Evolutionary conservation across 2,113 vertebrate genomes (phyloP).

Genomic region (Theristicus caerulescens): DNA sequence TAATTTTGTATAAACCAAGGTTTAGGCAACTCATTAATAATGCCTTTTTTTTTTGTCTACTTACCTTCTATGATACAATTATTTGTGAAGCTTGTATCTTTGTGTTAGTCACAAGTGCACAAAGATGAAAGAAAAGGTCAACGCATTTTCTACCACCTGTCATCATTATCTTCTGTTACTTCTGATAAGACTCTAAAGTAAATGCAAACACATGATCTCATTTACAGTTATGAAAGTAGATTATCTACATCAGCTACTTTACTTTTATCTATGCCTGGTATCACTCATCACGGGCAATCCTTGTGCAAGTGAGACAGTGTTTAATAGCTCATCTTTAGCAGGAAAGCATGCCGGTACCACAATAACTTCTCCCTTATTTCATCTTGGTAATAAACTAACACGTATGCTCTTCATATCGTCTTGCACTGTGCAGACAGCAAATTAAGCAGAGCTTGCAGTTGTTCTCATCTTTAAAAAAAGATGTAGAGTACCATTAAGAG

Average conservation of each 20-base stretch:
- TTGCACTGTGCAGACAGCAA: neutral
- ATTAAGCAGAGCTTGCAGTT: neutral
- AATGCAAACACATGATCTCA: constrained; percentile 62
- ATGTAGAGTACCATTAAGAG: neutral
- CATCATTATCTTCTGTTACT: constrained; percentile 62
- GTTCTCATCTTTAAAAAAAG: neutral
- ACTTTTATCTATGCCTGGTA: constrained; percentile 50
- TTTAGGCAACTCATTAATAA: neutral
- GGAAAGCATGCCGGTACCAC: neutral
- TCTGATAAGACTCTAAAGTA: constrained; percentile 61
- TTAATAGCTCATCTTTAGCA: constrained; percentile 47
- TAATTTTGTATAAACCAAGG: neutral
- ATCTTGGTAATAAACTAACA: neutral
- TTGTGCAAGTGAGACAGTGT: neutral
- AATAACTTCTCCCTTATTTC: neutral
- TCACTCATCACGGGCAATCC: constrained; percentile 43
- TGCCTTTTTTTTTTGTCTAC: neutral
- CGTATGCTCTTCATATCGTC: neutral
- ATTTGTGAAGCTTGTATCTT: constrained; percentile 27
- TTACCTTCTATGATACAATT: constrained; percentile 9
- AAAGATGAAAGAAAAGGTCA: constrained; percentile 67
- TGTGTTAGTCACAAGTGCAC: neutral
- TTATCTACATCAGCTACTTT: constrained; percentile 47
- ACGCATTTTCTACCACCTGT: constrained; percentile 44
- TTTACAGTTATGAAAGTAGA: constrained; percentile 64